A percentile compares a stretch with the other conserved stretches of the same genome.
Conservation (phyloP, 2,113 vertebrate species). For the Plecturocebus donacophilus region DNA sequence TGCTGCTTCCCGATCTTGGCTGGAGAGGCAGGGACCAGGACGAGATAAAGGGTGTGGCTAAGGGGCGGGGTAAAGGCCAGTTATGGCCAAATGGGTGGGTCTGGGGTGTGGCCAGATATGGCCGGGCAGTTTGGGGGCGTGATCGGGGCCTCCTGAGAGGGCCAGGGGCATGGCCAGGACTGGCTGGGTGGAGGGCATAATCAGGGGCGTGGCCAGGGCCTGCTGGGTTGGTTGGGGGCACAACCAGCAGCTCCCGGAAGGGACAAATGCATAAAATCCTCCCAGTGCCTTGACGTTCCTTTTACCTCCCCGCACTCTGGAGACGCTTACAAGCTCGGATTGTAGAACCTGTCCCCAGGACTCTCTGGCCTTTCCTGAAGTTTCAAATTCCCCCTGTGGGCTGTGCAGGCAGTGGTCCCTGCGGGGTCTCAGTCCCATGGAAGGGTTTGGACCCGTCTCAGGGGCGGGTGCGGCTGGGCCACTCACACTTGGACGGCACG, state of each 20-base stretch:
- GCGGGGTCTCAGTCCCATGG: not conserved
- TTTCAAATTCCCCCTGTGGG: accelerated
- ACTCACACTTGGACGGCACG: constrained; percentile 95
- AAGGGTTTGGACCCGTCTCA: too few species aligned
- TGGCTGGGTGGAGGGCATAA: too few species aligned
- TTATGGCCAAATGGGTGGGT: not conserved
- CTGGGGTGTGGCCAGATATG: not conserved
- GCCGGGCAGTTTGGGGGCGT: not conserved
- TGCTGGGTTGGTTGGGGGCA: not conserved
- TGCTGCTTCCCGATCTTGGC: constrained; percentile 96
- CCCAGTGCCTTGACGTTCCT: not conserved
- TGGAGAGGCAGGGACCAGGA: constrained; percentile 59
- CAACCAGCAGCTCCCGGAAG: not conserved
- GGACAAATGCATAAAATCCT: too few species aligned
- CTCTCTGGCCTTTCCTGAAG: not conserved
- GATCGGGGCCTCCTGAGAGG: not conserved
- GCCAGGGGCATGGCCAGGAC: not conserved
- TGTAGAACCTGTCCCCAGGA: not conserved
- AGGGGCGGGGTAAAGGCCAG: too few species aligned
- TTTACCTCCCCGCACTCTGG: not conserved
- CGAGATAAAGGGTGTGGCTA: not conserved
- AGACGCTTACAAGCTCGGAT: not conserved
- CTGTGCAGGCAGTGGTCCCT: not conserved
- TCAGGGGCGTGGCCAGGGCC: not conserved
- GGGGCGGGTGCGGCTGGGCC: accelerated